Percentiles rank a stretch among this genome's conserved stretches.
Conservation (phyloP, 2,797 vertebrate genomes). For the Chelmon rostratus region DNA sequence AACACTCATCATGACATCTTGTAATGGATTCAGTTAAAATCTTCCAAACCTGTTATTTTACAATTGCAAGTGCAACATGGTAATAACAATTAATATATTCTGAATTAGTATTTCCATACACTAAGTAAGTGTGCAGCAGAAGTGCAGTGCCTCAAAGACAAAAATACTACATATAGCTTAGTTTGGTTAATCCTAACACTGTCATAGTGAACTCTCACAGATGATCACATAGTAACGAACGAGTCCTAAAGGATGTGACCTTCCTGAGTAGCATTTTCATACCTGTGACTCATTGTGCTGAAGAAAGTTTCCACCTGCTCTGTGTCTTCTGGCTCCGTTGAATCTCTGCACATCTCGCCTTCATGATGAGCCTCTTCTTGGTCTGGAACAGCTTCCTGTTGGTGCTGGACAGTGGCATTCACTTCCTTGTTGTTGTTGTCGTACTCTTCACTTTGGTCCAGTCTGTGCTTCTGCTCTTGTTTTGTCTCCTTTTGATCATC, state of each 20-base stretch:
- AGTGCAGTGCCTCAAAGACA: constrained; percentile 51
- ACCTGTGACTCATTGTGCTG: constrained; percentile 98
- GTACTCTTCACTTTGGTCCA: constrained; percentile 59
- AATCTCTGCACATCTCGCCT: constrained; percentile 44
- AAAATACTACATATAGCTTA: constrained; percentile 60
- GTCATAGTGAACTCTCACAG: constrained; percentile 52
- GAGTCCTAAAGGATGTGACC: constrained; percentile 72
- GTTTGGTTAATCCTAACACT: constrained; percentile 60
- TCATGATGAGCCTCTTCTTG: constrained; percentile 55
- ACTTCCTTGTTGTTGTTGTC: constrained; percentile 49
- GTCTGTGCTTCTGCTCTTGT: constrained; percentile 55
- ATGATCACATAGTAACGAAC: constrained; percentile 20
- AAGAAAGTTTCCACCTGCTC: constrained; percentile 94
- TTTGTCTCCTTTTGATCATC: constrained; percentile 54
- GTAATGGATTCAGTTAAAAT: constrained; percentile 46
- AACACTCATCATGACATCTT: constrained; percentile 70
- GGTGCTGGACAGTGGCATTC: constrained; percentile 24
- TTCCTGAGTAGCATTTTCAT: constrained; percentile 79
- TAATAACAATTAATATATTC: constrained; percentile 19
- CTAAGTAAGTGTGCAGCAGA: constrained; percentile 52
- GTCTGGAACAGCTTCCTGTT: constrained; percentile 53
- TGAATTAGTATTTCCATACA: constrained; percentile 33
- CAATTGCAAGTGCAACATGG: constrained; percentile 48
- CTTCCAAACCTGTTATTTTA: constrained; percentile 30
- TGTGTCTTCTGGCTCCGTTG: constrained; percentile 64